Evolutionary conservation across 2,113 vertebrate species (phyloP), one percentile per base, ranked within the genome.

Genomic region (Meles meles): DNA sequence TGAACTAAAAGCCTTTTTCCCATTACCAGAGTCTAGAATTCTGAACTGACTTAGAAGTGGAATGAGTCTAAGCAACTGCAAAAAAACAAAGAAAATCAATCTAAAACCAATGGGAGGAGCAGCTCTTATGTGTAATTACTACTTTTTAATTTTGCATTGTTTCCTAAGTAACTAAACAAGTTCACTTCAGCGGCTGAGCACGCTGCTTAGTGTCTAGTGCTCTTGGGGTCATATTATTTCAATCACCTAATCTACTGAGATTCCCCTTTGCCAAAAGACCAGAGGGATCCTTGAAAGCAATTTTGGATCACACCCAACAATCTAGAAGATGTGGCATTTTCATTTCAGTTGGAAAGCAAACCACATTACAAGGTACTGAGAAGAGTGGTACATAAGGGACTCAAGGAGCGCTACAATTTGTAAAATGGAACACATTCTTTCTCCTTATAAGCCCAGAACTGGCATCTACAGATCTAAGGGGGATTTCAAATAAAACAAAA

Each of bases 161-260:
- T 97, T 86, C 81, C 49, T 85, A 80, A 84, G 49, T 93, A 88
- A 83, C 82, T 77, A 81, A 95, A 94, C n/a, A 47, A 47, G 63
- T 44, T 79, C 23, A 49, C 7, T 80, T 67, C 14, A 81, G 10
- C 29, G 81, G 13, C 94, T 79, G 77, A 44, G 29, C 17, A 42
- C 9, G 1, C 0, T 65, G 13, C 25, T 42, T 21, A 59, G 39
- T 29, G 71, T 77, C 13, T 6, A 29, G 3, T 57, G 65, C 37
- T 67, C 72, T 89, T 44, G 34, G 57, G 52, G 44, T n/a, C 81
- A 13, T 61, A 7, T 65, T 55, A 93, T 93, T 93, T 88, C 57
- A 77, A 25, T 84, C 77, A 94, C n/a, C 34, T 27, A 89, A 82
- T 55, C 72, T 42, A 59, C 29, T 49, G 61, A 81, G 13, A 85